Base-by-base conservation (phyloP, 1,140 invertebrate species). In the Caenorhabditis latens region DNA sequence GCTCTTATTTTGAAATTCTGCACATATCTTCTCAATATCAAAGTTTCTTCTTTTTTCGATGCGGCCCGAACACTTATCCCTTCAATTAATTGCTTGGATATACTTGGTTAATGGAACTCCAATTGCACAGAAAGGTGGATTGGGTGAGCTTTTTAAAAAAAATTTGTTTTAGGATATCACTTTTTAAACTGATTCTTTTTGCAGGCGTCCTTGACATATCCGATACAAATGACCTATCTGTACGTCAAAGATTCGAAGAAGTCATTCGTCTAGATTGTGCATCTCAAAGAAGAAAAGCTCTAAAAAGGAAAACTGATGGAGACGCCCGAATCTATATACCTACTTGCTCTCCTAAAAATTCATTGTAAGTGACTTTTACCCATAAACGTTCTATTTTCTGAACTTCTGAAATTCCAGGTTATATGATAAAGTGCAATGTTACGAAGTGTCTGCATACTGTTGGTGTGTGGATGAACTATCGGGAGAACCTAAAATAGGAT, bases 251-350 rank as follows among this genome's bases (percentile, higher is more conserved):
- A 79, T 79, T 79, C 14, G 71, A 79, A 79, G 71, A 79, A n/a
- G 71, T 79, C n/a, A 79, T 79, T 14, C 71, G 71, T 19, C n/a
- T 79, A 24, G 71, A 79, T 50, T 79, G 71, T 79, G 71, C 71
- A 53, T 79, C 71, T 13, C 71, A 79, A 24, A 48, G 71, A 79
- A 14, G 71, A 24, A 79, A 79, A 79, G 71, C 71, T 0, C 24
- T 79, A n/a, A 79, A 79, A 79, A n/a, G 71, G n/a, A 79, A 79
- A 53, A 50, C 43, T 9, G 46, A 79, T 24, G 71, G 71, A 79
- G 46, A 79, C 19, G n/a, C 71, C 3, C 16, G 71, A 13, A 79
- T 24, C 8, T 79, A 79, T 50, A 79, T 79, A 24, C 71, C 71
- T 21, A 79, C 71, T 24, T 79, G 71, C n/a, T 79, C 71, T 21